Evolutionary conservation across 1,140 invertebrate species (phyloP).

Genomic region (Brachionus manjavacas): DNA sequence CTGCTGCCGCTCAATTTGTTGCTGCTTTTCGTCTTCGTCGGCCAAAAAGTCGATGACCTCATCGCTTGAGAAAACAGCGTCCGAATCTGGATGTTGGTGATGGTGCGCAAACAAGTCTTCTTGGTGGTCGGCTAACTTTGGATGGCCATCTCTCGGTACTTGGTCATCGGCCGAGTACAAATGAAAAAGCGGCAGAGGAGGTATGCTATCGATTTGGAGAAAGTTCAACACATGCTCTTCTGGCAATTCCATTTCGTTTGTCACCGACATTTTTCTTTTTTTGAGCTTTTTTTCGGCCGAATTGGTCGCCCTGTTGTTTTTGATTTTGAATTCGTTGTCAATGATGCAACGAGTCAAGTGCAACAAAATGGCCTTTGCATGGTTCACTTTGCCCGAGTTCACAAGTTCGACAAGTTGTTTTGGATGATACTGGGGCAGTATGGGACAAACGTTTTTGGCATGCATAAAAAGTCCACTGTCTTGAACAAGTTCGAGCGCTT

Average conservation of each 20-base stretch:
- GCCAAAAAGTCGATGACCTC: slow-evolving; percentile 45
- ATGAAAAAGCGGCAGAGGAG: slow-evolving; percentile 90
- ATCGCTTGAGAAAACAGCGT: slow-evolving; percentile 50
- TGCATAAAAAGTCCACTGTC: slow-evolving; percentile 93
- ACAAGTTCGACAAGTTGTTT: slow-evolving; percentile 97
- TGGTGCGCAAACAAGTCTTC: no score
- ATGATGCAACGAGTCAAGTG: slow-evolving; percentile 74
- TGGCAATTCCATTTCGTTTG: slow-evolving; percentile 59
- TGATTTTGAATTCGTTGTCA: slow-evolving; percentile 47
- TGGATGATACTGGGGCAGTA: slow-evolving; percentile 98
- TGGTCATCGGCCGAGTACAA: slow-evolving; percentile 82
- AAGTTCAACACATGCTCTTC: slow-evolving; percentile 85
- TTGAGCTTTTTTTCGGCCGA: slow-evolving; percentile 6
- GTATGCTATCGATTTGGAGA: slow-evolving; percentile 89
- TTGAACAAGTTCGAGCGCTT: slow-evolving; percentile 45
- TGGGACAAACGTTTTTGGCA: slow-evolving; percentile 84
- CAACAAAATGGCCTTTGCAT: slow-evolving; percentile 93
- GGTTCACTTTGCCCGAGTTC: slow-evolving; percentile 92
- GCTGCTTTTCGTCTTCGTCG: slow-evolving; percentile 46
- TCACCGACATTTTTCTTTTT: slow-evolving; percentile 74
- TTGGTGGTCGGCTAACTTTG: no score
- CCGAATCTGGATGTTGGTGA: slow-evolving; percentile 64
- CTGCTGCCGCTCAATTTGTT: slow-evolving; percentile 50
- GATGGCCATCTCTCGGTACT: slow-evolving; percentile 44
- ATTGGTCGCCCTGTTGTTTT: background rate